These are phyloP conservation scores for Rhagium mordax DNA, from an alignment of 2,888 invertebrate species.

Conservation along the genomic window DNA sequence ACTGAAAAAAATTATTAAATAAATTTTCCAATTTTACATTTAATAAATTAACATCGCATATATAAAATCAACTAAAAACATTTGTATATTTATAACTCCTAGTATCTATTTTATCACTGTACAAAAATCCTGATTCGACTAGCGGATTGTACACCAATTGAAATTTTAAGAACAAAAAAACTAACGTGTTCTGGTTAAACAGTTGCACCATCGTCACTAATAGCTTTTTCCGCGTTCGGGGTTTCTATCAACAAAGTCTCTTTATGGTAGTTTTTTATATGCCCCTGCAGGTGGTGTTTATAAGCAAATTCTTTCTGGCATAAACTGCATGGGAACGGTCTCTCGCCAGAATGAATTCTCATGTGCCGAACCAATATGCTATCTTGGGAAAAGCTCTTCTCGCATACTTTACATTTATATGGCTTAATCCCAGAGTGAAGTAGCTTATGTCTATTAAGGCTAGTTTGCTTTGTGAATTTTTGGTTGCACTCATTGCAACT, in stretches of 20 bases:
- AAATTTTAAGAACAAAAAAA: too few relatives aligned
- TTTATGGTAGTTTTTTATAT: slow-evolving; percentile 35
- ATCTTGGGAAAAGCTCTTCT: slow-evolving; percentile 42
- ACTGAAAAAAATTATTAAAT: too few relatives aligned
- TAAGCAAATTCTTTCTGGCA: slow-evolving; percentile 44
- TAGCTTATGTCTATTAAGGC: slow-evolving; percentile 40
- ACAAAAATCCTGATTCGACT: too few relatives aligned
- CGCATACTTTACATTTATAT: slow-evolving; percentile 40
- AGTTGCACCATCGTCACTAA: too few relatives aligned
- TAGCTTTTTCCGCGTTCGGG: neutral
- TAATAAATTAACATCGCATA: too few relatives aligned
- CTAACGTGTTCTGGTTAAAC: too few relatives aligned
- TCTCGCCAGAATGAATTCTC: slow-evolving; percentile 42
- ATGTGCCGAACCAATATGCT: slow-evolving; percentile 37
- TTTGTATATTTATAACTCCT: too few relatives aligned
- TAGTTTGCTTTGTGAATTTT: slow-evolving; percentile 32
- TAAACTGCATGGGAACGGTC: slow-evolving; percentile 36
- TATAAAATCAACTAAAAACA: too few relatives aligned
- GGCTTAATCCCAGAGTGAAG: slow-evolving; percentile 41
- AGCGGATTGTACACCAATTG: too few relatives aligned
- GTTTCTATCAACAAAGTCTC: neutral
- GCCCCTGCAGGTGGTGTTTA: slow-evolving; percentile 41
- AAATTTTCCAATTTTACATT: too few relatives aligned
- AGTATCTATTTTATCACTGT: too few relatives aligned
- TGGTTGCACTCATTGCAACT: slow-evolving; percentile 43